phyloP scores from a whole-genome alignment of 2,797 vertebrate species.

The Setipinna tenuifilis region DNA sequence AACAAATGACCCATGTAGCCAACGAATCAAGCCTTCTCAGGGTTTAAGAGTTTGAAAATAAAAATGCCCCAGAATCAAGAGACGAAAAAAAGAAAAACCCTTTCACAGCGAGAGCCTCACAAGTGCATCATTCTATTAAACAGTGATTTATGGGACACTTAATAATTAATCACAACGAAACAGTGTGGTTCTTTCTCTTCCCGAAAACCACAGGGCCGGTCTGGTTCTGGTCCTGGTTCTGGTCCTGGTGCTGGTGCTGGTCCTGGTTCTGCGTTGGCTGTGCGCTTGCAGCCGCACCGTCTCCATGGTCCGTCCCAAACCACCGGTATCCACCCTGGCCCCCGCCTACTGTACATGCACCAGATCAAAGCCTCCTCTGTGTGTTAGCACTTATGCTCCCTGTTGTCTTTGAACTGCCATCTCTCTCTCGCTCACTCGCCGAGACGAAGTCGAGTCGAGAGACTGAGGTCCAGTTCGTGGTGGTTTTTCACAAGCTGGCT shows the following conservation, averaged over 20 bases:
- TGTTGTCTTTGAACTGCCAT: conserved; percentile 49
- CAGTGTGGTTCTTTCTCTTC: neutral
- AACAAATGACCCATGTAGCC: neutral
- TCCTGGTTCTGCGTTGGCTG: neutral
- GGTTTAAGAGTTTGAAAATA: neutral
- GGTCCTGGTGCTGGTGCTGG: no score
- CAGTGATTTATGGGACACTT: neutral
- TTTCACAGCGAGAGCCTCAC: neutral
- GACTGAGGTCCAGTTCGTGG: conserved; percentile 32
- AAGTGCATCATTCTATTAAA: neutral
- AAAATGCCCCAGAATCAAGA: neutral
- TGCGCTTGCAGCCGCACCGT: neutral
- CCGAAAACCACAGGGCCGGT: neutral
- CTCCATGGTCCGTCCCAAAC: neutral
- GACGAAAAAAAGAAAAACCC: neutral
- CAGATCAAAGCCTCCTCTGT: conserved; percentile 37
- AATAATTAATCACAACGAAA: neutral
- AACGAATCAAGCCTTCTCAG: neutral
- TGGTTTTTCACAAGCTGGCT: conserved; percentile 40
- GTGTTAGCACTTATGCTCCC: conserved; percentile 33
- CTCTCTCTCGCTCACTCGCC: conserved; percentile 15
- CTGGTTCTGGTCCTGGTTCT: neutral
- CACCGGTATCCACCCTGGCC: neutral
- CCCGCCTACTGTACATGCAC: conserved; percentile 17
- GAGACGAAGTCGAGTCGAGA: conserved; percentile 18